phyloP scores from a whole-genome alignment of 2,113 vertebrate species.

The Syrmaticus mikado region DNA sequence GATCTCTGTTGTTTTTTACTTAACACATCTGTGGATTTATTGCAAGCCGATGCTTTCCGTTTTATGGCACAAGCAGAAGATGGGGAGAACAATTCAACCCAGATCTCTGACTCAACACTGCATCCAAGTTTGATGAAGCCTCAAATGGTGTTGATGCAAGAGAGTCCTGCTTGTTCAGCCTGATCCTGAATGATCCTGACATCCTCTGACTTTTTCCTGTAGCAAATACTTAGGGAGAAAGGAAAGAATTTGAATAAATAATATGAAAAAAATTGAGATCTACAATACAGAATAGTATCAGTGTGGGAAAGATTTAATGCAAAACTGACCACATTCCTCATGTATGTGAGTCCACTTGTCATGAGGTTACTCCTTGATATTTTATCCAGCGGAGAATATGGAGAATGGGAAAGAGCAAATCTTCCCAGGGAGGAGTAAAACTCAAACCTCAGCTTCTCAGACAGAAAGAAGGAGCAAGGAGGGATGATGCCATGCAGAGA shows the following conservation, averaged over 20 bases:
- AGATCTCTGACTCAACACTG: background rate
- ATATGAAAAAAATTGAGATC: background rate
- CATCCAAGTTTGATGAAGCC: conserved; percentile 33
- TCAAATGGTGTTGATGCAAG: background rate
- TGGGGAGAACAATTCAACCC: background rate
- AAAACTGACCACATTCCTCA: background rate
- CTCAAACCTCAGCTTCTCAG: background rate
- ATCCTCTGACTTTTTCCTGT: background rate
- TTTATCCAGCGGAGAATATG: fast-evolving
- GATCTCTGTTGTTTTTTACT: conserved; percentile 11
- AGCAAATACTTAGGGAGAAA: background rate
- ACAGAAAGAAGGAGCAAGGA: background rate
- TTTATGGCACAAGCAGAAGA: background rate
- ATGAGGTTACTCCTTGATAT: background rate
- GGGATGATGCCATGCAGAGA: background rate
- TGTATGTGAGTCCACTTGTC: background rate
- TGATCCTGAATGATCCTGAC: conserved; percentile 41
- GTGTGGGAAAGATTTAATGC: background rate
- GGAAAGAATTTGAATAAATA: fast-evolving
- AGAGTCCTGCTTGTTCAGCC: background rate
- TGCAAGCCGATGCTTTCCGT: conserved; percentile 37
- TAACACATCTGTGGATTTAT: conserved; percentile 48
- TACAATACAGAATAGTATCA: background rate
- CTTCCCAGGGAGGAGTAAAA: background rate
- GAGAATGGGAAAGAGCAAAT: background rate